Base-by-base conservation (phyloP, 2,888 invertebrate species). In the Lepetodrilus schrolli region DNA sequence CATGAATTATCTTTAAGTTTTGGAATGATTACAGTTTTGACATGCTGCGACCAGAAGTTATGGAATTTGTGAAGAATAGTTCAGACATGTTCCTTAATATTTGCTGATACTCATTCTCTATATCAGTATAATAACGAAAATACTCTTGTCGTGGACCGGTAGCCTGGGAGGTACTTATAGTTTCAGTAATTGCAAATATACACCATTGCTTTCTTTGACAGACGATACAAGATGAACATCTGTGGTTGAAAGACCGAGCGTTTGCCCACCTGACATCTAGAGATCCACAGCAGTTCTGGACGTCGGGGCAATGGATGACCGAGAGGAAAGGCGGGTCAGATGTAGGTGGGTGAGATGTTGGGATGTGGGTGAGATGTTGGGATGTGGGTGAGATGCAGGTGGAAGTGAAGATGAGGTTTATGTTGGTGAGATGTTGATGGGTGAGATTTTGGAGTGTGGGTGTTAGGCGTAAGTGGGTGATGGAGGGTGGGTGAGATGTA, bases 231-330 rank as follows among this genome's bases (percentile, higher is more conserved):
- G 77, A 77, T 4, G 38, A 72, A 37, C 75, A 73, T 20, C 83
- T 82, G 21, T 81, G 80, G 81, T 48, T 82, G 69, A 77, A 78
- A 76, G 78, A 83, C 4, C 77, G 81, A 58, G 88, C 90, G 0
- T 91, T 81, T 74, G 70, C 74, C 2, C 84, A 87, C 20, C 84
- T 92, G 34, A 91, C 89, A 0, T 88, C 89, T 7, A 83, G 91
- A 38, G 88, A 92, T 82, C 91, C 92, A 0, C 65, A 81, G 2
- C 77, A 84, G 38, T 92, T 93, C 79, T 93, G 93, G 93, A 93
- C 93, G n/a, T 92, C 92, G 72, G 93, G 93, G 0, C 93, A 93
- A 83, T 93, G 93, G 93, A 93, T 93, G 93, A 93, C 93, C 0
- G 93, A 93, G 81, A 90, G 91, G 78, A 85, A 87, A 78, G 93